Evolutionary conservation across 2,888 invertebrate genomes (phyloP), one percentile per base, ranked within the genome.

Genomic region (Hemaris fuciformis): DNA sequence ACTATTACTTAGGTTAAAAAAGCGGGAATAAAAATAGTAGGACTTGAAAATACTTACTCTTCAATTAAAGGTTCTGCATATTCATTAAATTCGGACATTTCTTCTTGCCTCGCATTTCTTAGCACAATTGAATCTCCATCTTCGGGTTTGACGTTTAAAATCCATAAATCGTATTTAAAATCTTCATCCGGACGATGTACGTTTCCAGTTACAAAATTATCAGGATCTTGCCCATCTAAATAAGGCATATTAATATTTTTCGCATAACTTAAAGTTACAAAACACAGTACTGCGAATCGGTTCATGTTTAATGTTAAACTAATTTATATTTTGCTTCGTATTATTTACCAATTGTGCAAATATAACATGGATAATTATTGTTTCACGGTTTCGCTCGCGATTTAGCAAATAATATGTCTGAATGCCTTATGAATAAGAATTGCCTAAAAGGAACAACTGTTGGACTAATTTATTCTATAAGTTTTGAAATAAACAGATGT

Each of bases 1-100:
- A n/a, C n/a, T n/a, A n/a, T n/a, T n/a, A n/a, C n/a, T n/a, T n/a
- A n/a, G n/a, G n/a, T n/a, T n/a, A n/a, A n/a, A n/a, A n/a, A n/a
- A n/a, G n/a, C n/a, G n/a, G n/a, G n/a, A n/a, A n/a, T n/a, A n/a
- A n/a, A n/a, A n/a, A n/a, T n/a, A n/a, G n/a, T n/a, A n/a, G n/a
- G n/a, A n/a, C n/a, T n/a, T n/a, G 6, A 53, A 53, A 3, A 53
- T 1, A 73, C 77, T 76, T 58, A 80, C 80, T 59, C 62, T 31
- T 46, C 61, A 22, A 78, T 73, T 57, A 70, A 46, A 3, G 75
- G 73, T 34, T 61, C 64, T 10, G 72, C 58, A 22, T 68, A 67
- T 18, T 66, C 23, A 34, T 78, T 73, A 62, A 80, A 82, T 3
- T 77, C 74, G 6, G 71, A 64, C 27, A 69, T 68, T 27, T 84